A percentile compares a stretch with the other conserved stretches of the same genome.
phyloP scores from a whole-genome alignment of 1,140 invertebrate genomes.

The Homalodisca vitripennis region DNA sequence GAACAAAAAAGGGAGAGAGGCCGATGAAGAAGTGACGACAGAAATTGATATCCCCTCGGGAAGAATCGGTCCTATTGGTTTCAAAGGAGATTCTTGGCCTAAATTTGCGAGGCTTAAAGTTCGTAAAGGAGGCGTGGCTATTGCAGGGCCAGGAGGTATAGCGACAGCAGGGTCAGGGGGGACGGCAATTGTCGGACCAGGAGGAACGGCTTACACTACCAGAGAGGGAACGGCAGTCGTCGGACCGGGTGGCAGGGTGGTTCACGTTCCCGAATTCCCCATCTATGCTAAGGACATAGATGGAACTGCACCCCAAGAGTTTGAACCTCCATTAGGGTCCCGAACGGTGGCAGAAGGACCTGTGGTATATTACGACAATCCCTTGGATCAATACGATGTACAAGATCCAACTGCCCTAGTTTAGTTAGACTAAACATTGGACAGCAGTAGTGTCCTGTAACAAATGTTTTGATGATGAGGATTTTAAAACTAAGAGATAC shows the following conservation, averaged over 20 bases:
- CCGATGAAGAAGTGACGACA: not conserved
- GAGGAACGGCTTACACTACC: slow-evolving; percentile 66
- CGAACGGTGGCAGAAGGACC: slow-evolving; percentile 66
- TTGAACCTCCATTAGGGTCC: slow-evolving; percentile 51
- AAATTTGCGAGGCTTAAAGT: slow-evolving; percentile 66
- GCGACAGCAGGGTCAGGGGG: slow-evolving; percentile 70
- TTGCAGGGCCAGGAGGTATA: slow-evolving; percentile 69
- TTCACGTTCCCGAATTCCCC: slow-evolving; percentile 50
- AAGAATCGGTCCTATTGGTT: slow-evolving; percentile 8
- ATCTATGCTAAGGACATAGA: slow-evolving; percentile 3
- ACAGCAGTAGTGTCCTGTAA: too few species aligned
- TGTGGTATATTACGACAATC: slow-evolving; percentile 59
- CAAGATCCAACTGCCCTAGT: slow-evolving; percentile 26
- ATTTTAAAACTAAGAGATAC: too few species aligned
- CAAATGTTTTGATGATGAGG: too few species aligned
- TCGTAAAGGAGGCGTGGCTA: slow-evolving; percentile 66
- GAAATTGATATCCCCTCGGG: slow-evolving; percentile 4
- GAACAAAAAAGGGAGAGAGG: slow-evolving; percentile 43
- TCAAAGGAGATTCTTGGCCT: slow-evolving; percentile 44
- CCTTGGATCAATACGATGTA: slow-evolving; percentile 9
- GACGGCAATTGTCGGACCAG: slow-evolving; percentile 70
- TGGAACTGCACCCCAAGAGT: slow-evolving; percentile 8
- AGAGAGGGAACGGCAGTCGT: slow-evolving; percentile 66
- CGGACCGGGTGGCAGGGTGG: slow-evolving; percentile 62
- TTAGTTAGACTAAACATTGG: not conserved